Evolutionary conservation across 1,140 invertebrate genomes (phyloP).

Genomic region (Lamellibrachia luymesi): DNA sequence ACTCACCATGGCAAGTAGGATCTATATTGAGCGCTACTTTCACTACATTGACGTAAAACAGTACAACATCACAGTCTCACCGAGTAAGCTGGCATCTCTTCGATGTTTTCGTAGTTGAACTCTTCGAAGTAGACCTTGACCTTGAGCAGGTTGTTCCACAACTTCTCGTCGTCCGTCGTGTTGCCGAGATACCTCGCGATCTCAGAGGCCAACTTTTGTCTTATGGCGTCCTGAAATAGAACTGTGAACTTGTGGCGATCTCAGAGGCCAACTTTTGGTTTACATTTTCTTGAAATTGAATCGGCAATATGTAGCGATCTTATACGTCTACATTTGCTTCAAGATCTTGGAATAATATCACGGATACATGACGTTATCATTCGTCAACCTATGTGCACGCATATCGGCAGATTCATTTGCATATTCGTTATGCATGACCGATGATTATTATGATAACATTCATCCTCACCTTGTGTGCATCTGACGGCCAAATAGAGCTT

Average conservation of each 20-base stretch:
- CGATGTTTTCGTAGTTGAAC: conserved; percentile 25
- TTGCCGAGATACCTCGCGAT: neutral
- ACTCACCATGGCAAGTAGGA: no score
- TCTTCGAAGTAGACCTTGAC: conserved; percentile 31
- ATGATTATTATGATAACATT: neutral
- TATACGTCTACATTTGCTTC: neutral
- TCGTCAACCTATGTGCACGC: no score
- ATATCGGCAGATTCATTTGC: no score
- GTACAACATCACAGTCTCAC: conserved; percentile 6
- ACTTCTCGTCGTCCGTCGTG: neutral
- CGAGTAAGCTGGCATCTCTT: conserved; percentile 24
- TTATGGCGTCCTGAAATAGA: neutral
- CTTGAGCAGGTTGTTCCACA: conserved; percentile 24
- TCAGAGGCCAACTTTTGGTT: neutral
- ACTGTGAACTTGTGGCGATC: neutral
- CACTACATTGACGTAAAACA: no score
- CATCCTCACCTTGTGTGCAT: neutral
- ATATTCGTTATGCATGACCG: no score
- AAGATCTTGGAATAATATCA: no score
- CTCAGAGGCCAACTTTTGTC: neutral
- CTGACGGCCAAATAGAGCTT: neutral
- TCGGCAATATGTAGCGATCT: neutral
- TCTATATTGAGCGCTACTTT: no score
- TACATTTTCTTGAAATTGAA: neutral
- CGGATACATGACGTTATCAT: no score